phyloP scores from a whole-genome alignment of 1,140 invertebrate species.

The Holcopasites calliopsidis region DNA sequence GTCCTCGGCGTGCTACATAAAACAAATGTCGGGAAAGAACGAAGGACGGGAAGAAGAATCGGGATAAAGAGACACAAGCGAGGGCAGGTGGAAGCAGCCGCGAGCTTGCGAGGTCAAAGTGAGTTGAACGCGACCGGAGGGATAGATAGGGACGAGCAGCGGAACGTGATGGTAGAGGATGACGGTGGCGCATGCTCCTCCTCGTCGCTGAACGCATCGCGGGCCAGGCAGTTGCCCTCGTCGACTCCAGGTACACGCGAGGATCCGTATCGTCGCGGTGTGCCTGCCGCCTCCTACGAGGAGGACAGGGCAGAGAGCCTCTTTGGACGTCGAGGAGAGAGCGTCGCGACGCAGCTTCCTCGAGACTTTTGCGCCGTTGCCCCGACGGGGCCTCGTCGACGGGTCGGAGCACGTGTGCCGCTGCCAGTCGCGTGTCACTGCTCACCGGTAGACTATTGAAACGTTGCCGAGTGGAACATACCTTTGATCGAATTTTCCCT shows the following conservation, averaged over 20 bases:
- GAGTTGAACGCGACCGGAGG: background rate
- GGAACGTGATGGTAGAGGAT: background rate
- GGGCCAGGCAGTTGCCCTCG: slow-evolving; percentile 24
- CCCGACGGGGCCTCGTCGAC: background rate
- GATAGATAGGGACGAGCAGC: background rate
- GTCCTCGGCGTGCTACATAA: too few species aligned
- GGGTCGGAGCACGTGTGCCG: slow-evolving; percentile 45
- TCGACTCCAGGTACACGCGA: slow-evolving; percentile 31
- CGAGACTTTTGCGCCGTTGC: slow-evolving; percentile 2
- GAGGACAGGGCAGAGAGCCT: background rate
- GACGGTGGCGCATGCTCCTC: slow-evolving; percentile 56
- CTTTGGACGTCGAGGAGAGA: background rate
- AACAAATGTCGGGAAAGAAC: background rate
- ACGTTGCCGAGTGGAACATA: background rate
- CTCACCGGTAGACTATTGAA: background rate
- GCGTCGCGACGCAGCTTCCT: slow-evolving; percentile 27
- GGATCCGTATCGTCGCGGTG: slow-evolving; percentile 47
- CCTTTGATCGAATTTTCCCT: background rate
- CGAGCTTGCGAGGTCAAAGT: background rate
- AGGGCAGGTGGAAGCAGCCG: background rate
- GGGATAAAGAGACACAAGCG: background rate
- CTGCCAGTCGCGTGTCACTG: slow-evolving; percentile 48
- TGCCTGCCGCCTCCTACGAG: slow-evolving; percentile 2
- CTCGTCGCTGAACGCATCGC: slow-evolving; percentile 21
- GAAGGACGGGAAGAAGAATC: background rate